These are phyloP conservation scores for Napeogenes sylphis DNA, from an alignment of 2,888 invertebrate species.

Conservation along the genomic window DNA sequence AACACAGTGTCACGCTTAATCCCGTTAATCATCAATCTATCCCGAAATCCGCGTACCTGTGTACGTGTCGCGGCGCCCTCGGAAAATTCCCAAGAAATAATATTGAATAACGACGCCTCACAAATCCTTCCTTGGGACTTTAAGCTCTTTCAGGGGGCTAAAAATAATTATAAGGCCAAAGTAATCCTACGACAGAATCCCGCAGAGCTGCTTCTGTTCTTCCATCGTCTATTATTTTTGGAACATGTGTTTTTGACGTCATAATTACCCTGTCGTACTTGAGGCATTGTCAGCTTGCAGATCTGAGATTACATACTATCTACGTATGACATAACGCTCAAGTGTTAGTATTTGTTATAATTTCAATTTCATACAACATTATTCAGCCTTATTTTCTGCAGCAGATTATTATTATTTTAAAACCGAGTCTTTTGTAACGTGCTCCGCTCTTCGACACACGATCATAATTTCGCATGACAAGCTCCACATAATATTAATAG, in stretches of 20 bases:
- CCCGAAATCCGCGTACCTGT: constrained; percentile 42
- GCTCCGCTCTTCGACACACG: constrained; percentile 26
- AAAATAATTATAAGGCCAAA: constrained; percentile 55
- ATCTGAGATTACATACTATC: not conserved
- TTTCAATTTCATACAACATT: not conserved
- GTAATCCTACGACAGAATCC: constrained; percentile 46
- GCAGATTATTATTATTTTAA: not conserved
- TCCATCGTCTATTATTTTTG: constrained; percentile 42
- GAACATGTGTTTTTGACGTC: constrained; percentile 32
- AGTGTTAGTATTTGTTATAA: not conserved
- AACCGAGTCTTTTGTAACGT: constrained; percentile 19
- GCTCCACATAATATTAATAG: constrained; percentile 40
- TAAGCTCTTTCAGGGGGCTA: constrained; percentile 68
- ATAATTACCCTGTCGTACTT: constrained; percentile 17
- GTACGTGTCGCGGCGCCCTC: constrained; percentile 42
- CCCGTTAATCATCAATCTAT: constrained; percentile 41
- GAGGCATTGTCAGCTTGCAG: not conserved
- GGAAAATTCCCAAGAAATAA: constrained; percentile 54
- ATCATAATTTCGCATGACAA: constrained; percentile 41
- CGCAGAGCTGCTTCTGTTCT: constrained; percentile 32
- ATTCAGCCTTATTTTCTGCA: not conserved
- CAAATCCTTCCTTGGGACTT: constrained; percentile 69
- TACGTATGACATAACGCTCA: not conserved
- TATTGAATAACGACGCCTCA: constrained; percentile 70
- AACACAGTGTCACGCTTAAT: constrained; percentile 33